A percentile compares a stretch with the other conserved stretches of the same genome.
Conservation (phyloP, 1,140 invertebrate genomes). For the Oncopodura yosiiana region DNA sequence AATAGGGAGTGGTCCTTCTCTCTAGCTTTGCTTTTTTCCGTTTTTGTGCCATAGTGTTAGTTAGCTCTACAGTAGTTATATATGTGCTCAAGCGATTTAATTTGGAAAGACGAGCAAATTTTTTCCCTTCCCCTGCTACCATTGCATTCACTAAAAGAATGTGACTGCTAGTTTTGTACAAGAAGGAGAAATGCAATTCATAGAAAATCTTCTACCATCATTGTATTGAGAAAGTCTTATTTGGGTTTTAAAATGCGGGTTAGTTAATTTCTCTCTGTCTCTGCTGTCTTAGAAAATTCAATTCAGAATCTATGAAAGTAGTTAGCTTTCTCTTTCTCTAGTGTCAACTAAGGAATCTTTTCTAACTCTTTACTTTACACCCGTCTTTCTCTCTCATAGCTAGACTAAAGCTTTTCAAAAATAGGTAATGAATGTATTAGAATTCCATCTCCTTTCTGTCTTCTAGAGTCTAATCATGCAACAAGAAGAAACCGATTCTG, state of each 20-base stretch:
- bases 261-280: conserved; percentile 29
- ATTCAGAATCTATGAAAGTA: conserved; percentile 9
- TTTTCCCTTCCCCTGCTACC: conserved; percentile 18
- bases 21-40: conserved; percentile 1
- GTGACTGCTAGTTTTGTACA: no score
- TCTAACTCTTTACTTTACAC: no score
- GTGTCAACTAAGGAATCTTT: conserved; percentile 1
- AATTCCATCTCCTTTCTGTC: no score
- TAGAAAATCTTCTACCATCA: not conserved
- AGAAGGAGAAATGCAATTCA: conserved; percentile 1
- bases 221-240: conserved; percentile 5
- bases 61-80: conserved; percentile 10
- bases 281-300: not conserved
- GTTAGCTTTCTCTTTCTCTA: not conserved
- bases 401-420: not conserved
- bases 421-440: no score
- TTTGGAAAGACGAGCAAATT: conserved; percentile 34
- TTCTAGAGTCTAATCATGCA: no score
- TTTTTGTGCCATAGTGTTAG: no score
- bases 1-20: conserved; percentile 11
- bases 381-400: not conserved
- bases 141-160: no score
- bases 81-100: conserved; percentile 28
- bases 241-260: conserved; percentile 32
- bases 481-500: conserved; percentile 21